Evolutionary conservation across 2,113 vertebrate species (phyloP), one percentile per base, ranked within the genome.

Genomic region (Sinocyclocheilus anshuiensis): DNA sequence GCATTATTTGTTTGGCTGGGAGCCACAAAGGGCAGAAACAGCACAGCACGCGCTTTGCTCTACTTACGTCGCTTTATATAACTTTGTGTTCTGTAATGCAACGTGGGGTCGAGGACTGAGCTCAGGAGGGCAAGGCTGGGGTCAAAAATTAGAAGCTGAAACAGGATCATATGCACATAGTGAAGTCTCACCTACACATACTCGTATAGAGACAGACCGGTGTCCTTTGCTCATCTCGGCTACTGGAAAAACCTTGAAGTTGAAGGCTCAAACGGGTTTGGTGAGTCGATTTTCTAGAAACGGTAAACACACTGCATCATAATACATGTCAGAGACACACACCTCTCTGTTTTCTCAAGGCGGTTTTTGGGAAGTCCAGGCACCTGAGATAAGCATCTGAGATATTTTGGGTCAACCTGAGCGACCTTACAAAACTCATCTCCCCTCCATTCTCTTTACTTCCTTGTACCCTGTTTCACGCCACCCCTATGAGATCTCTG

Each of bases 371-470:
- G 29, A 87, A 24, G 78, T 79, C 86, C 90, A 87, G 88, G 87
- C 48, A 86, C 88, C 92, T 86, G 61, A 93, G 92, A 94, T 94
- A 93, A 93, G 91, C 81, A 85, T 92, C 86, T 90, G 86, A 92
- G 91, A 93, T 92, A 90, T 91, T 91, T 91, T 93, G 91, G 88
- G 82, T 92, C 90, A 92, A 91, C 91, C 91, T 86, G 6, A 76
- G 77, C 90, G 90, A 95, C 93, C 92, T 87, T 84, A 90, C 79
- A 42, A 42, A 9, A 1, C 42, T 42, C 39, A 7, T 1, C 39
- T 8, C 42, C 42, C 42, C 42, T 2, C 42, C 9, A 45, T 45
- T 45, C 42, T 10, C 42, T 45, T 45, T 45, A 11, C 42, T 45
- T 45, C 42, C 42, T 45, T 45, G 42, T 45, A 45, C 42, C 42